Percentiles rank a stretch among this genome's conserved stretches.
Evolutionary conservation across 2,113 vertebrate genomes (phyloP).

Genomic region (Nibea albiflora): DNA sequence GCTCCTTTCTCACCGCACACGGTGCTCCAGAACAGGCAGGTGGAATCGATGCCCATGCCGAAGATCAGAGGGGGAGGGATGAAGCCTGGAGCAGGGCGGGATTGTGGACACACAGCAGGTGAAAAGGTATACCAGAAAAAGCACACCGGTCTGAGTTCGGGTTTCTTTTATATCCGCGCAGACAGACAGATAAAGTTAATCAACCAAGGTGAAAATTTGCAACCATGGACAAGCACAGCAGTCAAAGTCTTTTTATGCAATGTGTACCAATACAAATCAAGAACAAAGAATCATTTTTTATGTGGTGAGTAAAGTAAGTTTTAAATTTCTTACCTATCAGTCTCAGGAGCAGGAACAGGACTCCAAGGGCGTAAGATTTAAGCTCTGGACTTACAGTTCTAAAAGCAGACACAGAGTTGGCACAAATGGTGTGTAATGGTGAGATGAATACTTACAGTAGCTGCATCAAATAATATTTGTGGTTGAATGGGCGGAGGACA

Average conservation of each 20-base stretch:
- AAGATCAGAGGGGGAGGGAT: constrained; percentile 86
- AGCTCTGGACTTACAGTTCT: constrained; percentile 84
- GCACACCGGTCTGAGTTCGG: constrained; percentile 32
- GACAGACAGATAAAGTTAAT: constrained; percentile 44
- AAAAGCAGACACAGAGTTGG: constrained; percentile 35
- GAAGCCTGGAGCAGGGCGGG: constrained; percentile 73
- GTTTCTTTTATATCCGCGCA: constrained; percentile 17
- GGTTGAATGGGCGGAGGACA: neutral
- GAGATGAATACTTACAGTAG: neutral
- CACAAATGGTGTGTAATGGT: neutral
- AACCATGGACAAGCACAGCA: neutral
- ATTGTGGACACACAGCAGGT: constrained; percentile 43
- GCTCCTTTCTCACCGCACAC: constrained; percentile 83
- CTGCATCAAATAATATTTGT: too few species aligned
- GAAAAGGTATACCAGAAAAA: constrained; percentile 35
- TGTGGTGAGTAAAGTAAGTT: neutral
- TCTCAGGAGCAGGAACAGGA: constrained; percentile 82
- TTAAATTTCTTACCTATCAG: constrained; percentile 76
- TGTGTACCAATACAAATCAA: neutral
- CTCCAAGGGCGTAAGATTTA: constrained; percentile 83
- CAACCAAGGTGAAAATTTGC: constrained; percentile 34
- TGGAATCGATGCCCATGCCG: constrained; percentile 86
- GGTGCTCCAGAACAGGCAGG: constrained; percentile 84
- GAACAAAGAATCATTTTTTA: neutral
- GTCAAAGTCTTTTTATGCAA: neutral